Evolutionary conservation across 2,797 vertebrate genomes (phyloP).

Genomic region (Lepus townsendii): DNA sequence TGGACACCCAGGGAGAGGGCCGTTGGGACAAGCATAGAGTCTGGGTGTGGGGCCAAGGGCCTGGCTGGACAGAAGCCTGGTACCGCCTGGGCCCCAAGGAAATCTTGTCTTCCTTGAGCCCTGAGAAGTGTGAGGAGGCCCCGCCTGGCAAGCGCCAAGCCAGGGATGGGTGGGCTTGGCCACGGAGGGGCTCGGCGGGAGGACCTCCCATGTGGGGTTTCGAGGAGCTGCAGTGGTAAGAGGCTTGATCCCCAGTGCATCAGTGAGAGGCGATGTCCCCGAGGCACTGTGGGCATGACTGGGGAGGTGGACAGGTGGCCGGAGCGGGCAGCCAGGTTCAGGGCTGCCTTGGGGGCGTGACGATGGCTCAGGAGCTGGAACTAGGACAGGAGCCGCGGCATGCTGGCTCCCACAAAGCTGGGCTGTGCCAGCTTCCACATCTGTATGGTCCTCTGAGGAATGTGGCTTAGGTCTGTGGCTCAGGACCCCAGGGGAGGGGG

Average conservation of each 20-base stretch:
- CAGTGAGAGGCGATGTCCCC: not conserved
- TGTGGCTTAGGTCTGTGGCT: not conserved
- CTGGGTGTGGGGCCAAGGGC: not conserved
- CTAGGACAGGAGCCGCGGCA: not conserved
- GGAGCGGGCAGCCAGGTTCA: not conserved
- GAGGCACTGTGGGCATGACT: not conserved
- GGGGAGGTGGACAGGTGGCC: not conserved
- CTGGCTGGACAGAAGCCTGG: not conserved
- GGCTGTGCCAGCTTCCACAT: not conserved
- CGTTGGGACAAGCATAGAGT: not conserved
- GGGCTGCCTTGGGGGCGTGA: not conserved
- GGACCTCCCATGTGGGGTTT: slow-evolving; percentile 32
- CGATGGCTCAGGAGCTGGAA: not conserved
- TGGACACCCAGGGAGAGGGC: not conserved
- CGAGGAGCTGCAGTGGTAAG: slow-evolving; percentile 42
- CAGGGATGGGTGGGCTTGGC: not conserved
- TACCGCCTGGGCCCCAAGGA: not conserved
- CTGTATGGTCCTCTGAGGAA: not conserved
- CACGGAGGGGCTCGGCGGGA: not conserved
- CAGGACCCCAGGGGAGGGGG: not conserved
- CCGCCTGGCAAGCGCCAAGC: not conserved
- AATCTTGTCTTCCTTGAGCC: not conserved
- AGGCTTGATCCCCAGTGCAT: not conserved
- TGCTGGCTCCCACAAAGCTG: not conserved
- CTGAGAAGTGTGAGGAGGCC: not conserved